Conservation (phyloP, 2,888 invertebrate species). For the Octonoba sinensis region DNA sequence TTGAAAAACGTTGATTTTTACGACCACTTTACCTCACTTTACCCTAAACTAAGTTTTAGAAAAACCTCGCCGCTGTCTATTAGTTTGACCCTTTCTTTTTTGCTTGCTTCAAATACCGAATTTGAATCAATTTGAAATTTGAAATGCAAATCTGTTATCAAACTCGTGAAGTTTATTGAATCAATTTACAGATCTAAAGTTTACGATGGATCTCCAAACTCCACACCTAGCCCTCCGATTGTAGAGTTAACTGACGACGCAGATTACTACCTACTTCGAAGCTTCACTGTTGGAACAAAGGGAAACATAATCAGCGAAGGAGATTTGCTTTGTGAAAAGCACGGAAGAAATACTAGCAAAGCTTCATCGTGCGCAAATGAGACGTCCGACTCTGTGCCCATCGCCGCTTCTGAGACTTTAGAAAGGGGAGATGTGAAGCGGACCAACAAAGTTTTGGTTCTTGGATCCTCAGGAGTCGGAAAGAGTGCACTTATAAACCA, state of each 20-base stretch:
- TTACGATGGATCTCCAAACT: constrained; percentile 24
- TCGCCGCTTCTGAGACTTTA: constrained; percentile 48
- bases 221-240: constrained; percentile 45
- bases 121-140: too few species aligned
- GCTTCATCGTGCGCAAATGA: constrained; percentile 75
- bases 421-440: constrained; percentile 37
- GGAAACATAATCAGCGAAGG: constrained; percentile 89
- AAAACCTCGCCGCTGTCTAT: too few species aligned
- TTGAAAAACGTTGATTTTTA: too few species aligned
- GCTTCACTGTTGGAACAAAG: constrained; percentile 93
- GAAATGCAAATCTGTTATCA: too few species aligned
- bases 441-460: constrained; percentile 75
- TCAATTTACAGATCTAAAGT: constrained; percentile 33
- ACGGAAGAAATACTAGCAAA: constrained; percentile 88
- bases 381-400: constrained; percentile 56
- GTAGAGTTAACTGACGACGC: constrained; percentile 76
- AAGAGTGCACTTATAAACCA: constrained; percentile 80
- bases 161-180: too few species aligned
- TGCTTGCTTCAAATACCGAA: neutral
- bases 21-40: too few species aligned
- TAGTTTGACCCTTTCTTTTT: too few species aligned
- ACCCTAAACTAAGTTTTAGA: too few species aligned
- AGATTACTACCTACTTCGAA: constrained; percentile 89
- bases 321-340: constrained; percentile 79
- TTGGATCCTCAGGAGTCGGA: constrained; percentile 78